Conservation (phyloP, 2,113 vertebrate species). For the Hydrochoerus hydrochaeris region DNA sequence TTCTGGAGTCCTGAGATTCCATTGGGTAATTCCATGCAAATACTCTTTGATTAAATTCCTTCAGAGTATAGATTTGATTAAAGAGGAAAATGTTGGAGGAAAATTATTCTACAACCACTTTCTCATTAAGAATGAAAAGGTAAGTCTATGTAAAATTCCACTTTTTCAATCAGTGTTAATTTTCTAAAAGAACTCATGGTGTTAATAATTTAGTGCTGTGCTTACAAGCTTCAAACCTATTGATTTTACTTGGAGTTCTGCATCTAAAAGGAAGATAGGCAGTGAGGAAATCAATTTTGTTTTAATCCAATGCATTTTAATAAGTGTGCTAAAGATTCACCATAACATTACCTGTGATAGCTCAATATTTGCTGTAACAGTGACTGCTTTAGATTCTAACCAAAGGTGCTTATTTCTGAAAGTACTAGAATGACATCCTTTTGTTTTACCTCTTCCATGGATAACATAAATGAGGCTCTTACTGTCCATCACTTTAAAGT, state of each 20-base stretch:
- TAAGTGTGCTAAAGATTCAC: slow-evolving; percentile 75
- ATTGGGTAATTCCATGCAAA: slow-evolving; percentile 65
- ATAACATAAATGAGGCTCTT: slow-evolving; percentile 54
- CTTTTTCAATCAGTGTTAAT: slow-evolving; percentile 82
- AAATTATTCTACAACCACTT: slow-evolving; percentile 74
- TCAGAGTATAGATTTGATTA: slow-evolving; percentile 78
- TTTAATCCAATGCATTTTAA: slow-evolving; percentile 81
- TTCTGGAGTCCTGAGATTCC: slow-evolving; percentile 60
- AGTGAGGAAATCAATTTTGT: slow-evolving; percentile 78
- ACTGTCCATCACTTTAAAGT: slow-evolving; percentile 67
- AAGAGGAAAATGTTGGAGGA: slow-evolving; percentile 68
- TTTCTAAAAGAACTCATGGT: slow-evolving; percentile 77
- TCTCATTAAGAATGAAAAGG: slow-evolving; percentile 78
- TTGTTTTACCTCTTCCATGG: slow-evolving; percentile 49
- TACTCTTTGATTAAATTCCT: slow-evolving; percentile 77
- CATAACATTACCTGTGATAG: slow-evolving; percentile 61
- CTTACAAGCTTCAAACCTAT: slow-evolving; percentile 79
- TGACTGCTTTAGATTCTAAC: slow-evolving; percentile 47
- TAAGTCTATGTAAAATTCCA: slow-evolving; percentile 72
- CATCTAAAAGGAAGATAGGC: slow-evolving; percentile 76
- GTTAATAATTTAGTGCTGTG: slow-evolving; percentile 80
- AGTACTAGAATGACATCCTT: slow-evolving; percentile 50
- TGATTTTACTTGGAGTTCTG: slow-evolving; percentile 80
- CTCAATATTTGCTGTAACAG: slow-evolving; percentile 60
- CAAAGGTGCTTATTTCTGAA: slow-evolving; percentile 66